Conservation (phyloP, 1,140 invertebrate species). For the Oryctes rhinoceros region DNA sequence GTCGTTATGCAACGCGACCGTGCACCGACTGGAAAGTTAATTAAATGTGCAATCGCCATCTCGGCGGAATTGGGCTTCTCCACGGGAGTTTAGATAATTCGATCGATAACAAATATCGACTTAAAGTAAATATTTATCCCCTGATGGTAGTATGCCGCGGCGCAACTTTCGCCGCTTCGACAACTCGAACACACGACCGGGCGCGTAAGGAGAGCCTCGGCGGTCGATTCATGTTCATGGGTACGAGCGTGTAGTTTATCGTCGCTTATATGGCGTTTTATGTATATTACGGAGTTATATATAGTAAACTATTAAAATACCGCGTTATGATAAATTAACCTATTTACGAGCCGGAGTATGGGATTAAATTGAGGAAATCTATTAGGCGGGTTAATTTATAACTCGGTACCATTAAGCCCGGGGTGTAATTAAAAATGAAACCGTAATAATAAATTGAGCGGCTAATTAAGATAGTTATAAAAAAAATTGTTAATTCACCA, state of each 20-base stretch:
- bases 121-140: conserved; percentile 11
- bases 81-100: neutral
- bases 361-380: conserved; percentile 10
- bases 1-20: neutral
- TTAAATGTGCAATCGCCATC: conserved; percentile 14
- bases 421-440: neutral
- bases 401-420: neutral
- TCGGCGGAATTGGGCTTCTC: neutral
- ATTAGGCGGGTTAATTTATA: conserved; percentile 3
- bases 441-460: neutral
- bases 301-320: neutral
- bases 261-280: neutral
- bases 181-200: neutral
- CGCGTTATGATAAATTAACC: neutral
- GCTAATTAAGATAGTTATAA: neutral
- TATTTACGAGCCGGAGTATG: neutral
- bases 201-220: neutral
- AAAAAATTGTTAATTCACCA: too few species aligned
- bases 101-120: neutral
- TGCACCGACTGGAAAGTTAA: conserved; percentile 3
- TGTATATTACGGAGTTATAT: too few species aligned
- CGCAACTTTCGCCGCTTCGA: neutral
- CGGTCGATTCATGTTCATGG: neutral
- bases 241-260: neutral
- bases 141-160: neutral